Evolutionary conservation across 2,888 invertebrate genomes (phyloP), one percentile per base, ranked within the genome.

Genomic region (Xanthorhoe designata): DNA sequence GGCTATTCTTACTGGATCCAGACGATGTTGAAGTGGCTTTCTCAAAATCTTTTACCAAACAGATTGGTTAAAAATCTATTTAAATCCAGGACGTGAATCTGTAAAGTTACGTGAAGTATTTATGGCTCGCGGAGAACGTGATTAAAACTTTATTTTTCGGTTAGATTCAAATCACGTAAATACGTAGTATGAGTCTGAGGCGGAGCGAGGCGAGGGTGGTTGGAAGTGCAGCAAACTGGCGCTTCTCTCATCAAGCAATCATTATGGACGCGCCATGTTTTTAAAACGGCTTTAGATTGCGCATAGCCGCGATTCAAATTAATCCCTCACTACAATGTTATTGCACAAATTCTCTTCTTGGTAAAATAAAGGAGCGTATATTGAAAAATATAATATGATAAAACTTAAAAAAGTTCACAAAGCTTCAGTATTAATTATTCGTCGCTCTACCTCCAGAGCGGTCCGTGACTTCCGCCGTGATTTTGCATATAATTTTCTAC

Each of bases 401-500:
- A 81, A 83, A 79, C 77, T 84, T 83, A 74, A 79, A 78, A 81
- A 83, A 79, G 77, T 83, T 83, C 74, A 79, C 76, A 79, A 82
- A 80, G 79, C 80, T 83, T 82, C 82, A 80, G 84, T 85, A 88
- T 89, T 88, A 88, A 89, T 90, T 89, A 90, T 86, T 81, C 84
- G 73, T 75, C 79, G 80, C 79, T 80, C 76, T 82, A 83, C 82
- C 81, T 85, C 77, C 78, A 81, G 80, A 82, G 80, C 79, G 80
- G 78, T 75, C 79, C 81, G 76, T 86, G 87, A 85, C 87, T 87
- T 83, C 79, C 82, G 80, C 76, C 92, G 92, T 92, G 92, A 88
- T 89, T 88, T 84, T 86, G 92, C 92, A 92, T 92, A 90, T 90
- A 91, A 92, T 91, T 91, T 90, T 86, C 86, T 83, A 84, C 90